Base-by-base conservation (phyloP, 2,113 vertebrate species). In the Ranitomeya imitator region DNA sequence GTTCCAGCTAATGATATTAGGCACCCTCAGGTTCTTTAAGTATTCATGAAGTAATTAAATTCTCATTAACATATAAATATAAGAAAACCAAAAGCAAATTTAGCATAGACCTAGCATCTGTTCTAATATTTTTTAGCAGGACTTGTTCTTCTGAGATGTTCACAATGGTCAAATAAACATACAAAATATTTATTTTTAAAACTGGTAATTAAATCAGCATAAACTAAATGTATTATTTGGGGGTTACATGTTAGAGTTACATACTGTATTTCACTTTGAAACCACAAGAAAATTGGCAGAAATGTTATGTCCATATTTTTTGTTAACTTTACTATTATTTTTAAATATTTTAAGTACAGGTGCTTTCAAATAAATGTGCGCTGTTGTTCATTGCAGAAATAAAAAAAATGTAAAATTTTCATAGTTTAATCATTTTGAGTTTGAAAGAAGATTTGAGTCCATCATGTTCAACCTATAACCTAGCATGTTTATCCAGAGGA, bases 61-160 rank as follows among this genome's bases (percentile, higher is more conserved):
- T 95, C 96, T 95, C 95, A 97, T 97, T 96, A 96, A 95, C 95
- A 96, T 96, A 96, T 95, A 96, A 96, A 96, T 95, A 96, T 96
- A 95, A 95, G 94, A 96, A 96, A 95, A 95, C 93, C 90, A 93
- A 93, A 96, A 96, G 96, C 93, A 94, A 95, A 93, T 94, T 94
- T 95, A 95, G 94, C 91, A 96, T 93, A 92, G 92, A 94, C 93
- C 93, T 95, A 96, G 94, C 95, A 97, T 96, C 95, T 96, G 95
- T 95, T 95, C 93, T 93, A 94, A 94, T 94, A 93, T 92, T 95
- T 96, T 95, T 94, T 95, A 94, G 94, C 94, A 94, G 95, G 95
- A 95, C 94, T 94, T 94, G 90, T 92, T 92, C 92, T 91, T 90
- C 90, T 92, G 76, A 92, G 91, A 92, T 93, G 91, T 92, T 92